Conservation (phyloP, 2,113 vertebrate genomes). For the Marcusenius ussheri region DNA sequence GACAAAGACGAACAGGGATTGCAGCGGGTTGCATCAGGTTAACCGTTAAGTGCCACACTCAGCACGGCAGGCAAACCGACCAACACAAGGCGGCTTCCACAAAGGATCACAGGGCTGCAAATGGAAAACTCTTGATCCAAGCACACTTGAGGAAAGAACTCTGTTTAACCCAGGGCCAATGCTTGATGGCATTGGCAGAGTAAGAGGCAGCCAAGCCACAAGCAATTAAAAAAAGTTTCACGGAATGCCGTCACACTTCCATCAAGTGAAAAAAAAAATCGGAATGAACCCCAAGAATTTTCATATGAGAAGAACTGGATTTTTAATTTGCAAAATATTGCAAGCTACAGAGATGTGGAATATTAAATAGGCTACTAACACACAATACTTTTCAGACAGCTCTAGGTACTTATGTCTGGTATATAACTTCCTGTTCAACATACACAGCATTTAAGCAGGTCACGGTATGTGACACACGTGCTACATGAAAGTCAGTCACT, state of each 20-base stretch:
- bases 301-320: not conserved
- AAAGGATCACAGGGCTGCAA: not conserved
- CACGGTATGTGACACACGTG: not conserved
- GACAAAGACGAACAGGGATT: slow-evolving; percentile 46
- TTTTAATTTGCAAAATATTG: not conserved
- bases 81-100: slow-evolving; percentile 23
- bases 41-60: slow-evolving; percentile 38
- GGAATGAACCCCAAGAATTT: not conserved
- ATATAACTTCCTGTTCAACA: not conserved
- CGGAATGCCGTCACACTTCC: not conserved
- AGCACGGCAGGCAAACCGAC: slow-evolving; percentile 17
- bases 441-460: not conserved
- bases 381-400: not conserved
- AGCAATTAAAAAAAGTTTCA: not conserved
- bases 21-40: slow-evolving; percentile 44
- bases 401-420: not conserved
- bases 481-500: not conserved
- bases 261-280: not conserved
- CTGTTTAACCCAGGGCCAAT: not conserved
- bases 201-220: not conserved
- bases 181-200: not conserved
- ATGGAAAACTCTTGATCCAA: not conserved
- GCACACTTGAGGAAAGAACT: not conserved
- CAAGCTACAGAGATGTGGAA: not conserved
- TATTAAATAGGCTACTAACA: not conserved